Conservation (phyloP, 2,888 invertebrate genomes). For the Drosophila picticornis region DNA sequence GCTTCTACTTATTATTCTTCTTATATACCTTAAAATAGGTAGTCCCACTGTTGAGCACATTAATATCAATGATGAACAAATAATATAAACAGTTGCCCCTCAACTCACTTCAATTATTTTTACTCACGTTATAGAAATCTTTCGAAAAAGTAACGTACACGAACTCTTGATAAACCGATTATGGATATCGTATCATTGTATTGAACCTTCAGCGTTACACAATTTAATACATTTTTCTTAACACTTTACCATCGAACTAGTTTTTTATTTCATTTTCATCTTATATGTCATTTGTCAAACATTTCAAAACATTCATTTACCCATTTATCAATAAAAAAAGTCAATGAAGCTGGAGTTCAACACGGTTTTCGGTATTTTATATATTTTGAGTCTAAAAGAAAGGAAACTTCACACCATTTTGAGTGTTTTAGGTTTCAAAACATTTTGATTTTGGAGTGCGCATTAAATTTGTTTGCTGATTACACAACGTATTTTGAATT, state of each 20-base stretch:
- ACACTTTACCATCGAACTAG: background rate
- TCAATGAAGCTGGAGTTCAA: background rate
- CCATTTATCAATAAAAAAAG: background rate
- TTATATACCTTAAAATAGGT: background rate
- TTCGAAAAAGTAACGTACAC: background rate
- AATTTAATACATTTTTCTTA: background rate
- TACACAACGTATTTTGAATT: background rate
- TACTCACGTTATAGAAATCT: background rate
- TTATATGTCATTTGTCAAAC: background rate
- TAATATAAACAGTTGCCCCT: background rate
- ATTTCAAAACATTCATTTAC: background rate
- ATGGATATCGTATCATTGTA: background rate
- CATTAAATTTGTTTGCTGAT: background rate
- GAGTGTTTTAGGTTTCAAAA: background rate
- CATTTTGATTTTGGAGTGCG: too few relatives aligned
- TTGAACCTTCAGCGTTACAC: background rate
- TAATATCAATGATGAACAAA: background rate
- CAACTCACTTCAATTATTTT: background rate
- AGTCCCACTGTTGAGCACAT: background rate
- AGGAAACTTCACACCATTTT: background rate
- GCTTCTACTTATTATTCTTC: conserved; percentile 16
- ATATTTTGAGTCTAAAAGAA: background rate
- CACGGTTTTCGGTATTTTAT: background rate
- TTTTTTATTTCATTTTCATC: background rate
- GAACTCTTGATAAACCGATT: background rate